Evolutionary conservation across 2,888 invertebrate species (phyloP), one percentile per base, ranked within the genome.

Genomic region (Heteromyza rotundicornis): DNA sequence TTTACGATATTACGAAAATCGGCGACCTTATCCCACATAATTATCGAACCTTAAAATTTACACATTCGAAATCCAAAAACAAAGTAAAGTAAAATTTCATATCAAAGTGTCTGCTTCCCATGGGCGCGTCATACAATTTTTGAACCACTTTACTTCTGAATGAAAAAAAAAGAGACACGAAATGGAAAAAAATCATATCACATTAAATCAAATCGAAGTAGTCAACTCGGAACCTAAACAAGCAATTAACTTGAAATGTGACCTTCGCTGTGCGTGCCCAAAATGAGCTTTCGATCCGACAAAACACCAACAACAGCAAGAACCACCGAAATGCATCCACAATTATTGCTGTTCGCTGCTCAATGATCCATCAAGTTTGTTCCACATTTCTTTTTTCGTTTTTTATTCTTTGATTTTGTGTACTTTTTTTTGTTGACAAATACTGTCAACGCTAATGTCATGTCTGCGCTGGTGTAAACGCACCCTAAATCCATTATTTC

Each of bases 361-460:
- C 55, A 64, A 64, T 60, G 65, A 63, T 63, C 65, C 63, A 61
- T 65, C 63, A 65, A 63, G 61, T 63, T 63, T 63, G 63, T 56
- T 59, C 61, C 59, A 63, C 61, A 63, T 65, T 63, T 60, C 56
- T 20, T 53, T 40, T 40, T 19, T 24, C n/a, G 54, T 55, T 2
- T 35, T 54, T 19, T 17, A 2, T 47, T 19, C 14, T 57, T 57
- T 20, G 14, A 3, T 40, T 40, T 40, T n/a, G 12, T 8, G 12
- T 32, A n/a, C 10, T 2, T 49, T 57, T 56, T 23, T 23, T 22
- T 32, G 12, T 27, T 27, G 27, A 27, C 27, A 27, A 27, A 27
- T 27, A 10, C 27, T 27, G 27, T 27, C 27, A 10, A 27, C 27
- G 27, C 10, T 27, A 10, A 7, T 27, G 5, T 27, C 10, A 7